A percentile compares a stretch with the other conserved stretches of the same genome.
phyloP scores from a whole-genome alignment of 2,888 invertebrate species.

The Limnephilus auricula region DNA sequence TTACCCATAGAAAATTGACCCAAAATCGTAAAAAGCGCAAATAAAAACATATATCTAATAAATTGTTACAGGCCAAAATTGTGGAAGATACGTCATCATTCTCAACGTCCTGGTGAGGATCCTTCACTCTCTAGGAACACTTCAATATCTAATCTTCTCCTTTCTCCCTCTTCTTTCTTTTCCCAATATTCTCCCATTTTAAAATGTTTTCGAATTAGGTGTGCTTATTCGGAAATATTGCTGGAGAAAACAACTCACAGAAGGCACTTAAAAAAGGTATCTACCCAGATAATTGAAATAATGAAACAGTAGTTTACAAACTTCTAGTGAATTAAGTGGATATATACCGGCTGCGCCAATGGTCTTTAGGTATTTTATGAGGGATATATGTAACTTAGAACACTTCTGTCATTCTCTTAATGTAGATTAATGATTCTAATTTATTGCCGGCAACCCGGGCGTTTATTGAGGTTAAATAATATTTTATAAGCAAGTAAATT shows the following conservation, averaged over 20 bases:
- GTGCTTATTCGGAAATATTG: too few relatives aligned
- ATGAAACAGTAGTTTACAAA: not conserved
- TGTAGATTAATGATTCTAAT: too few relatives aligned
- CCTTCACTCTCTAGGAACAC: not conserved
- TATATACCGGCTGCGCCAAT: too few relatives aligned
- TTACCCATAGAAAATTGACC: not conserved
- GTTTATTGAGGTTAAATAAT: too few relatives aligned
- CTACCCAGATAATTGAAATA: not conserved
- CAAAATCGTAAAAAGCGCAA: not conserved
- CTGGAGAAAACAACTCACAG: too few relatives aligned
- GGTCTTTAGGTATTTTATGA: too few relatives aligned
- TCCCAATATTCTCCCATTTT: not conserved
- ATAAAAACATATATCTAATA: not conserved
- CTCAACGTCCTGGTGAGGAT: not conserved
- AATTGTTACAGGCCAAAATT: not conserved
- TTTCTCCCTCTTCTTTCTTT: not conserved
- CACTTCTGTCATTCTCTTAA: too few relatives aligned
- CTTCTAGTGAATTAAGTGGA: too few relatives aligned
- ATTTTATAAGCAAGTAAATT: too few relatives aligned
- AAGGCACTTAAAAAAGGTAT: not conserved
- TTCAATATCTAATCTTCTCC: not conserved
- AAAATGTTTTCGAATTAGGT: not conserved
- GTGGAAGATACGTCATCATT: not conserved
- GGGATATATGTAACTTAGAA: too few relatives aligned
- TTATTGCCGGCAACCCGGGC: too few relatives aligned